Evolutionary conservation across 2,113 vertebrate species (phyloP).

Genomic region (Origma solitaria): DNA sequence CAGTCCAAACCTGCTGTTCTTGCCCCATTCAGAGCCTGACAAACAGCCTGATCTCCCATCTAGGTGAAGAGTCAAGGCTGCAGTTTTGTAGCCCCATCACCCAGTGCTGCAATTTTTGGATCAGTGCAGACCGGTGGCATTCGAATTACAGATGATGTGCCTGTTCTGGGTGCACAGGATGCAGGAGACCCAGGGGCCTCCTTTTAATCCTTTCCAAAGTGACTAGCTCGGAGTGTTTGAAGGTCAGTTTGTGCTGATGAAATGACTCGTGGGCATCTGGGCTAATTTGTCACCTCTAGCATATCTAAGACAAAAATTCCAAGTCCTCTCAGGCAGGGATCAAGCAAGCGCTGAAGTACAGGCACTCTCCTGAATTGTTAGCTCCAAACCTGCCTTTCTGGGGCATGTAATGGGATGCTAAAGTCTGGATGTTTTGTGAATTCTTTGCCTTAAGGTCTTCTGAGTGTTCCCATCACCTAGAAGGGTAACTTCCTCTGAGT

Average conservation of each 20-base stretch:
- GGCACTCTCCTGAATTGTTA: background rate
- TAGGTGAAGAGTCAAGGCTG: background rate
- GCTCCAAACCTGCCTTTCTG: background rate
- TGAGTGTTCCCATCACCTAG: background rate
- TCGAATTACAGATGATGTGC: rapidly evolving
- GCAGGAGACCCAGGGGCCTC: background rate
- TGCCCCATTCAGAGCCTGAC: background rate
- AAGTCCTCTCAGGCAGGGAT: background rate
- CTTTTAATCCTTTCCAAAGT: background rate
- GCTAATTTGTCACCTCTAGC: background rate
- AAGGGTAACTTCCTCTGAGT: background rate
- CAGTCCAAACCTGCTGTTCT: background rate
- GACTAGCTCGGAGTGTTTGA: background rate
- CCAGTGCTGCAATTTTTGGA: background rate
- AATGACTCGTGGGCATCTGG: background rate
- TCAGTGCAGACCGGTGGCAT: background rate
- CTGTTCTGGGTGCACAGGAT: background rate
- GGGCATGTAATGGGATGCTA: background rate
- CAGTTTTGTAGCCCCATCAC: background rate
- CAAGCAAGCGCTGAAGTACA: background rate
- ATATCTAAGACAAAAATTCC: background rate
- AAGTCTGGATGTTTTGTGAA: background rate
- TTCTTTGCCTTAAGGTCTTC: background rate
- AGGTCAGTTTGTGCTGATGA: background rate
- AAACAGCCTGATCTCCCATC: background rate